Evolutionary conservation across 92 coral and sea anemone genomes (phyloP), one percentile per base, ranked within the genome.

Genomic region (Nematostella vectensis): DNA sequence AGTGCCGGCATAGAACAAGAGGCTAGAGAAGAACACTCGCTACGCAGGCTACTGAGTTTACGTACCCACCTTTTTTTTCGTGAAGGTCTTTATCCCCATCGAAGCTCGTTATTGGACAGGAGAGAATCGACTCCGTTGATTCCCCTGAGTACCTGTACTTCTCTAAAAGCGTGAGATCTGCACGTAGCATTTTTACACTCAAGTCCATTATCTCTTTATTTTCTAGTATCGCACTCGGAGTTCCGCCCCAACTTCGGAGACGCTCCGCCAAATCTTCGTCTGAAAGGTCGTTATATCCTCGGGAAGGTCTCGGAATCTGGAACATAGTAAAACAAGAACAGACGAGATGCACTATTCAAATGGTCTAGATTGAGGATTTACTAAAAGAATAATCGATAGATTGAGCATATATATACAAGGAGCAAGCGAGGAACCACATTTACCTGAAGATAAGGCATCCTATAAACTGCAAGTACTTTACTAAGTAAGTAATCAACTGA

Each of bases 31-130:
- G n/a, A n/a, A n/a, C n/a, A n/a, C n/a, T n/a, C n/a, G n/a, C n/a
- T n/a, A n/a, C n/a, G n/a, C n/a, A n/a, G n/a, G n/a, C n/a, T n/a
- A n/a, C n/a, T n/a, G n/a, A n/a, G n/a, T n/a, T n/a, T n/a, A n/a
- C n/a, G n/a, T n/a, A 42, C 27, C 22, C 61, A 82, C 93, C 82
- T 43, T 72, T 66, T 54, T 72, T 81, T 19, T 72, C 61, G 57
- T 66, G 85, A 3, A 72, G 71, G 68, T 83, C 93, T 4, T 33
- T 60, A 9, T 59, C 54, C 13, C 85, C 93, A 20, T 83, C 93
- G 73, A 83, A 83, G 29, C 85, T 77, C 17, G 81, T 83, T 23
- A 78, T 54, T 38, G 82, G 70, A 56, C 93, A 83, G 16, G 75
- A 26, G 22, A 82, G 27, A 10, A 69, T 19, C n/a, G 68, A 59